A percentile compares a stretch with the other conserved stretches of the same genome.
Evolutionary conservation across 2,888 invertebrate species (phyloP).

Genomic region (Pelosia muscerda): DNA sequence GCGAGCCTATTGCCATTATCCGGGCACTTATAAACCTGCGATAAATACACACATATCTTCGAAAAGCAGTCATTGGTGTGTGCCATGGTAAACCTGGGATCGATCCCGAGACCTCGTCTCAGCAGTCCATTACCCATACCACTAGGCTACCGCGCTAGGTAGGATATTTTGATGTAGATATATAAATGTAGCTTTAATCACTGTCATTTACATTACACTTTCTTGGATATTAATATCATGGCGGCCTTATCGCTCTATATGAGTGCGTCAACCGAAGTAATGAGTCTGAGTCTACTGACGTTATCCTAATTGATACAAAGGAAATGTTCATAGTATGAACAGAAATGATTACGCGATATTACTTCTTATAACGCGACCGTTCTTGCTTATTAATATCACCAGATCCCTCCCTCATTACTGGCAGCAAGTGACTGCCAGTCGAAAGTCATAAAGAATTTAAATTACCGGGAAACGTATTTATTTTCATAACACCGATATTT

Average conservation of each 20-base stretch:
- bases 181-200: background rate
- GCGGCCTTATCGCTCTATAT: background rate
- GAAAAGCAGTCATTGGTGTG: no score
- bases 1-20: no score
- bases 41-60: no score
- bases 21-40: no score
- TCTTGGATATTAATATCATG: conserved; percentile 1
- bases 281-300: background rate
- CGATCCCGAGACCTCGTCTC: no score
- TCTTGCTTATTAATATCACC: conserved; percentile 32
- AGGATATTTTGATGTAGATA: background rate
- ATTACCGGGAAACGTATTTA: no score
- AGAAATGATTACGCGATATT: conserved; percentile 14
- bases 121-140: no score
- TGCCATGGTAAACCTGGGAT: no score
- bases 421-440: conserved; percentile 17
- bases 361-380: conserved; percentile 14
- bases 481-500: no score
- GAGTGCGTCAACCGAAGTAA: background rate
- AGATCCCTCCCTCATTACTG: conserved; percentile 35
- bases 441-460: no score
- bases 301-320: background rate
- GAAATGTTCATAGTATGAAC: background rate
- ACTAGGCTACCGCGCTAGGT: no score
- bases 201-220: background rate